Evolutionary conservation across 1,140 invertebrate genomes (phyloP).

Genomic region (Chionoecetes opilio): DNA sequence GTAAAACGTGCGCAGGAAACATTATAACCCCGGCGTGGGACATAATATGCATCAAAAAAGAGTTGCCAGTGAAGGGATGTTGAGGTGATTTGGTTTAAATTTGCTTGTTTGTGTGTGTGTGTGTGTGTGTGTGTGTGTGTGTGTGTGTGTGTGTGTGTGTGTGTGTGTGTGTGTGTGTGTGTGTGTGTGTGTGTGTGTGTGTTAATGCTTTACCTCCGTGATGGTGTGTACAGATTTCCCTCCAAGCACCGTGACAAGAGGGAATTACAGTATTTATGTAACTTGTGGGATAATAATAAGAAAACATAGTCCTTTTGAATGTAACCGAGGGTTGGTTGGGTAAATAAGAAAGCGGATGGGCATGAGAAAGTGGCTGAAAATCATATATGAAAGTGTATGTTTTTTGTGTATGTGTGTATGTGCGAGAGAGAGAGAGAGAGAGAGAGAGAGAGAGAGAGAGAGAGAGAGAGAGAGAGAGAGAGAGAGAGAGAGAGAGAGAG

Average conservation of each 20-base stretch:
- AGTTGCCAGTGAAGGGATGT: background rate
- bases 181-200: no score
- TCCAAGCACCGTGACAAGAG: background rate
- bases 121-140: no score
- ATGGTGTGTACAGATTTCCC: background rate
- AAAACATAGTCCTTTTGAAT: background rate
- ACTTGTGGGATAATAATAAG: background rate
- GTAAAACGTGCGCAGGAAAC: slow-evolving; percentile 36
- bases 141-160: no score
- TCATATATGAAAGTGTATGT: background rate
- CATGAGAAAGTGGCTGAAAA: background rate
- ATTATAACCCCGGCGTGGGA: background rate
- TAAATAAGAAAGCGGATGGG: no score
- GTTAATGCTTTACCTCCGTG: background rate
- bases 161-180: no score
- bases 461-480: background rate
- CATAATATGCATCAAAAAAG: background rate
- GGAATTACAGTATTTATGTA: background rate
- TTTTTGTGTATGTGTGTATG: background rate
- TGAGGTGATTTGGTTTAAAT: background rate
- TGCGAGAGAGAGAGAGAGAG: background rate
- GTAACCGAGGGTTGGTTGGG: background rate
- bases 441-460: background rate
- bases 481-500: no score
- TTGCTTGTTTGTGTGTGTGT: no score